phyloP scores from a whole-genome alignment of 2,797 vertebrate genomes.

The Tragelaphus eurycerus region DNA sequence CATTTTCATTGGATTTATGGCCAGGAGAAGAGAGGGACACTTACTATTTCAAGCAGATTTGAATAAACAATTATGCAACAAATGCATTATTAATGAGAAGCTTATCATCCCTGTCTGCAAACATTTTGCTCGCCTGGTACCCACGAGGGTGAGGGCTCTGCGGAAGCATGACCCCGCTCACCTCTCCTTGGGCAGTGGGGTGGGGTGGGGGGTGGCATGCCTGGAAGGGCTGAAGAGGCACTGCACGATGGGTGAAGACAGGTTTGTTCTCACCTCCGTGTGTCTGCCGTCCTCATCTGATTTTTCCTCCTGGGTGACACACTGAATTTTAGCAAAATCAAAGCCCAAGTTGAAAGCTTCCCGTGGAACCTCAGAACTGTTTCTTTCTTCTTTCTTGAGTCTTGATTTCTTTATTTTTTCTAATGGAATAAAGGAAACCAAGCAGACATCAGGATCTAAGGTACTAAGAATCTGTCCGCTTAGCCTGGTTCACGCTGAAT shows the following conservation, averaged over 20 bases:
- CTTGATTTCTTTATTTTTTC: not conserved
- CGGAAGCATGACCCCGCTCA: not conserved
- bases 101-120: conserved; percentile 60
- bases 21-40: conserved; percentile 53
- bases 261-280: not conserved
- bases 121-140: not conserved
- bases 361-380: not conserved
- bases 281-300: not conserved
- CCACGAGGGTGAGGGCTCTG: not conserved
- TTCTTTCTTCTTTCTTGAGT: conserved; percentile 17
- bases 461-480: not conserved
- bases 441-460: not conserved
- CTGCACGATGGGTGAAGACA: rapidly evolving
- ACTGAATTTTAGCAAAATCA: conserved; percentile 47
- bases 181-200: not conserved
- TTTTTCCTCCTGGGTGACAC: not conserved
- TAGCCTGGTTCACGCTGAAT: not conserved
- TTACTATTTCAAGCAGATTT: conserved; percentile 75
- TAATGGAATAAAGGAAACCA: not conserved
- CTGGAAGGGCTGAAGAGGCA: not conserved
- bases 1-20: conserved; percentile 70
- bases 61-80: conserved; percentile 73
- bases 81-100: conserved; percentile 74
- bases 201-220: rapidly evolving
- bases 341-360: conserved; percentile 33